Evolutionary conservation across 2,797 vertebrate genomes (phyloP), one percentile per base, ranked within the genome.

Genomic region (Pelobates cultripes): DNA sequence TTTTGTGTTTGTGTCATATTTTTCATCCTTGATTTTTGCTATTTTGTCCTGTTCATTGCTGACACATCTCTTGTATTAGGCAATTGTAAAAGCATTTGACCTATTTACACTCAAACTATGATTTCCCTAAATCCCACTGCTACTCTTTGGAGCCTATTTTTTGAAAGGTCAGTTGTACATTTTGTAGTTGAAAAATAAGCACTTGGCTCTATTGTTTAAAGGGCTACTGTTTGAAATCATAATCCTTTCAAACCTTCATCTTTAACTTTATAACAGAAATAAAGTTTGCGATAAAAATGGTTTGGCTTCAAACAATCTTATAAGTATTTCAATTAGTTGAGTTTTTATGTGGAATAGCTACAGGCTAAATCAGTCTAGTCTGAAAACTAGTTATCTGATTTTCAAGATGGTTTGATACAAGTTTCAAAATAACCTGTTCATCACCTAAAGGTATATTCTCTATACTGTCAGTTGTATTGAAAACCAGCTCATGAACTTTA

Each of bases 121-220:
- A 75, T 81, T 75, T 81, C 80, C 73, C 44, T 15, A 77, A 76
- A 76, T 81, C 80, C 74, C 80, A 45, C n/a, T 51, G 55, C 40
- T 64, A 13, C 45, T 77, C 68, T 81, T 81, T 77, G 9, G 55
- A 81, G 63, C 57, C 44, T 71, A 43, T 76, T 81, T 76, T 81
- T 77, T 43, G 60, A 81, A 75, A 75, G 79, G 73, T 81, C 80
- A 77, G 57, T 71, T 71, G 70, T 76, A 76, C 4, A 81, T 64
- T 76, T 81, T 76, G 73, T 71, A 45, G 43, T 70, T 66, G 43
- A 77, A 77, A 77, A 66, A 75, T 17, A 75, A 63, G 13, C 73
- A 66, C 4, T 6, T 10, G 43, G 42, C 47, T 14, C 53, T 75
- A 40, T 68, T 13, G 70, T 75, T 75, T 70, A 68, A 81, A 76